A percentile compares a stretch with the other conserved stretches of the same genome.
Evolutionary conservation across 2,797 vertebrate species (phyloP).

Genomic region (Myripristis murdjan): DNA sequence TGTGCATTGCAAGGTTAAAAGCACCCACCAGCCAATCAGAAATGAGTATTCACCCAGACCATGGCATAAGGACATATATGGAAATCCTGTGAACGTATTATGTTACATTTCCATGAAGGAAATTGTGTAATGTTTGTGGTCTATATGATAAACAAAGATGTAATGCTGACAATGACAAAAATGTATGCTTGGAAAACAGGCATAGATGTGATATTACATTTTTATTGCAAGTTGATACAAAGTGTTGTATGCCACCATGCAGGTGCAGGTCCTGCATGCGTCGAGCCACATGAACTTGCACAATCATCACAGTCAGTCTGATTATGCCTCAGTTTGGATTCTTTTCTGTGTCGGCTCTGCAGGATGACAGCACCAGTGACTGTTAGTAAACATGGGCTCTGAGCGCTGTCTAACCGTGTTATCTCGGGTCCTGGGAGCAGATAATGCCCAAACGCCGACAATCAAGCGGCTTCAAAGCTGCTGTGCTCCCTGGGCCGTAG

Average conservation of each 20-base stretch:
- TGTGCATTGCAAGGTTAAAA: too few relatives aligned
- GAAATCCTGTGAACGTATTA: too few relatives aligned
- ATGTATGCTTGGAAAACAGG: too few relatives aligned
- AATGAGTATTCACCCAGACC: too few relatives aligned
- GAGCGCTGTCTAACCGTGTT: constrained; percentile 58
- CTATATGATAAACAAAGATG: too few relatives aligned
- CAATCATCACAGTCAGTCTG: constrained; percentile 27
- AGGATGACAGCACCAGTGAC: background rate
- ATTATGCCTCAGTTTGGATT: constrained; percentile 12
- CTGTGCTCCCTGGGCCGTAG: constrained; percentile 56
- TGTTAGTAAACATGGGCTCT: constrained; percentile 64
- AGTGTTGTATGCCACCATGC: constrained; percentile 18
- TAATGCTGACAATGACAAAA: too few relatives aligned
- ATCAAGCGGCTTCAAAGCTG: too few relatives aligned
- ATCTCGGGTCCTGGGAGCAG: constrained; percentile 64
- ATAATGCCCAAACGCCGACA: constrained; percentile 65
- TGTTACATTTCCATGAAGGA: too few relatives aligned
- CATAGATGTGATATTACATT: too few relatives aligned
- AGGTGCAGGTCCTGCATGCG: constrained; percentile 24
- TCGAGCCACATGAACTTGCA: constrained; percentile 5
- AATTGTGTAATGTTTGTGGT: too few relatives aligned
- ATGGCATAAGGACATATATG: too few relatives aligned
- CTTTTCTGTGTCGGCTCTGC: background rate
- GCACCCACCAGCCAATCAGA: too few relatives aligned
- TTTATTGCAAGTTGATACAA: constrained; percentile 24